These are phyloP conservation scores for Andrena hattorfiana DNA, from an alignment of 2,888 invertebrate species.

Conservation along the genomic window DNA sequence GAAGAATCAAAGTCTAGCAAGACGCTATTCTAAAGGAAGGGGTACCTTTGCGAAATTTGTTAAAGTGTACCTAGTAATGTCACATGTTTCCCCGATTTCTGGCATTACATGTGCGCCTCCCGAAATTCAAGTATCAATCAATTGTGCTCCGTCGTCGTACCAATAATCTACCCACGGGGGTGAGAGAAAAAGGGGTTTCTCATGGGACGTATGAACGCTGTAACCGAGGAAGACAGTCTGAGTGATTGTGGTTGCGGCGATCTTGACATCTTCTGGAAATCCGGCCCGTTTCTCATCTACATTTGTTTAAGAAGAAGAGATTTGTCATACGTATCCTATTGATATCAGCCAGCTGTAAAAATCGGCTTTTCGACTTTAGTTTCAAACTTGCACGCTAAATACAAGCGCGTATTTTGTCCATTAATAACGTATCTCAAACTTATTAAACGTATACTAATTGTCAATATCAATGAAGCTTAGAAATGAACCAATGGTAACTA, in stretches of 20 bases:
- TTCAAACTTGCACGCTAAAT: not conserved
- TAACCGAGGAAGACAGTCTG: slow-evolving; percentile 84
- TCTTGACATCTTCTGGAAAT: slow-evolving; percentile 82
- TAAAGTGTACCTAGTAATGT: not conserved
- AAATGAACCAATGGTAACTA: not conserved
- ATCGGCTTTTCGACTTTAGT: not conserved
- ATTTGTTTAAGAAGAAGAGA: slow-evolving; percentile 74
- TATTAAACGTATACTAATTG: not conserved
- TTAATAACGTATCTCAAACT: too few relatives aligned
- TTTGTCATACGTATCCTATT: slow-evolving; percentile 59
- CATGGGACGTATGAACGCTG: slow-evolving; percentile 83
- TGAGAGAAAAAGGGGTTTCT: slow-evolving; percentile 78
- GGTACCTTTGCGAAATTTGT: not conserved
- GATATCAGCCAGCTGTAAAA: not conserved
- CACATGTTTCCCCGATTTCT: not conserved
- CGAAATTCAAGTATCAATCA: slow-evolving; percentile 54
- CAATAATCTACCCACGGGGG: slow-evolving; percentile 71
- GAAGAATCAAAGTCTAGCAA: not conserved
- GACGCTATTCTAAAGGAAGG: not conserved
- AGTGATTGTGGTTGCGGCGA: slow-evolving; percentile 84
- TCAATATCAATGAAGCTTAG: not conserved
- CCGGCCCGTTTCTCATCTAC: slow-evolving; percentile 69
- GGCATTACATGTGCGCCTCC: not conserved
- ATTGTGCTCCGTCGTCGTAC: slow-evolving; percentile 60
- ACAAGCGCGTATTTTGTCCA: too few relatives aligned